A percentile compares a stretch with the other conserved stretches of the same genome.
Conservation (phyloP, 1,140 invertebrate genomes). For the Heterodera carotae region DNA sequence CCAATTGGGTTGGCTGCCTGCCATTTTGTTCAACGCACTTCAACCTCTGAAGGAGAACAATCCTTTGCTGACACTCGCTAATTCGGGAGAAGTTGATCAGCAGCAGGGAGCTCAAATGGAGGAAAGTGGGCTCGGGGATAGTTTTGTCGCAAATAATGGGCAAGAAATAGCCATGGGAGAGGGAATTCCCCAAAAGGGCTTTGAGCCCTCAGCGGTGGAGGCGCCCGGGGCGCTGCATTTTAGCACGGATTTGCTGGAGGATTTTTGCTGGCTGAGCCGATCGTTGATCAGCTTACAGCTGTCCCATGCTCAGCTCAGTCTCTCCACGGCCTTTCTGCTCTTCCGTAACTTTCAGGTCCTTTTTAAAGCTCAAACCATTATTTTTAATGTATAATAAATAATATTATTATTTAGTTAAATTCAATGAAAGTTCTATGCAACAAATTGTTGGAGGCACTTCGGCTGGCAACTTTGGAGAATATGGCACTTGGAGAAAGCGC, state of each 20-base stretch:
- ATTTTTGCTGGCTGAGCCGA: background rate
- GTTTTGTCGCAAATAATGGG: background rate
- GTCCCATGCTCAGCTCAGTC: conserved; percentile 15
- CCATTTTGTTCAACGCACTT: background rate
- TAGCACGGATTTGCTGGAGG: background rate
- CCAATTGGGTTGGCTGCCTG: conserved; percentile 3
- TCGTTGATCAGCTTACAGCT: background rate
- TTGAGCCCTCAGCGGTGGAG: background rate
- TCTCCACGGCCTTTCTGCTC: conserved; percentile 17
- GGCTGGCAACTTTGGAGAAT: conserved; percentile 9
- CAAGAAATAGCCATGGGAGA: background rate
- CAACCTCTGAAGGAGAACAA: background rate
- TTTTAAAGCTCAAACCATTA: background rate
- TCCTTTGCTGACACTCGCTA: background rate
- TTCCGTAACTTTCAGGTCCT: conserved; percentile 4
- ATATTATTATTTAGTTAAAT: background rate
- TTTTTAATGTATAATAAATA: too few species aligned
- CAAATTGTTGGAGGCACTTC: background rate
- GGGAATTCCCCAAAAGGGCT: background rate
- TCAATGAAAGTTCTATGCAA: background rate
- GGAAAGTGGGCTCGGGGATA: conserved; percentile 3
- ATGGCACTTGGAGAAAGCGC: background rate
- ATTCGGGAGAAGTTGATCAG: background rate
- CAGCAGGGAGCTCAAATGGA: background rate
- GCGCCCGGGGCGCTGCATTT: background rate